A percentile compares a stretch with the other conserved stretches of the same genome.
phyloP scores from a whole-genome alignment of 1,140 invertebrate genomes.

The Neuroterus valhalla region DNA sequence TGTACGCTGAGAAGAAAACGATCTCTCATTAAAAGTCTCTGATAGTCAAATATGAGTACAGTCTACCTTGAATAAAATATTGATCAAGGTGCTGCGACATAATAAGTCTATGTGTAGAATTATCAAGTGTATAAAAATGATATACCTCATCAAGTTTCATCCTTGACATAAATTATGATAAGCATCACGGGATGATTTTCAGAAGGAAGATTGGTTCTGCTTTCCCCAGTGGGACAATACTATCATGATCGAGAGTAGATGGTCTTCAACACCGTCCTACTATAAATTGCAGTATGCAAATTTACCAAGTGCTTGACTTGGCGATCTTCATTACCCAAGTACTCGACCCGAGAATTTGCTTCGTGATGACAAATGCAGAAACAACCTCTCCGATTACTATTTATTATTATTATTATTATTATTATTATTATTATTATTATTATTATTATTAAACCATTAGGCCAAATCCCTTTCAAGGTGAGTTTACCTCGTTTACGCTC shows the following conservation, averaged over 20 bases:
- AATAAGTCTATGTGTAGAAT: too few species aligned
- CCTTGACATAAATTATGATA: slow-evolving; percentile 30
- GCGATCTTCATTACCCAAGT: slow-evolving; percentile 23
- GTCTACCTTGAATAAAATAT: slow-evolving; percentile 3
- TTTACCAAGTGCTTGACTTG: slow-evolving; percentile 5
- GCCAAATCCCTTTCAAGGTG: too few species aligned
- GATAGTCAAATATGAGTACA: neutral
- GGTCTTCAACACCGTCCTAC: slow-evolving; percentile 6
- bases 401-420: neutral
- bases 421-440: too few species aligned
- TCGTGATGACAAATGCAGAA: slow-evolving; percentile 19
- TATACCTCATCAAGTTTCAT: slow-evolving; percentile 16
- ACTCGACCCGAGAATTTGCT: slow-evolving; percentile 8
- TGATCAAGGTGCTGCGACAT: neutral
- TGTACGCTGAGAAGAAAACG: neutral
- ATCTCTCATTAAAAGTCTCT: neutral
- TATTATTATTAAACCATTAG: too few species aligned
- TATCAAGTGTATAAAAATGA: slow-evolving; percentile 1
- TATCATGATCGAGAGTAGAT: slow-evolving; percentile 24
- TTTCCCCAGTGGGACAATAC: slow-evolving; percentile 25
- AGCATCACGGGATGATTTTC: slow-evolving; percentile 18
- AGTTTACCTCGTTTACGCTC: too few species aligned
- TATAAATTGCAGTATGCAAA: slow-evolving; percentile 29
- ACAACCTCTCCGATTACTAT: slow-evolving; percentile 19
- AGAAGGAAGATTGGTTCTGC: slow-evolving; percentile 20